Evolutionary conservation across 2,888 invertebrate species (phyloP), one percentile per base, ranked within the genome.

Genomic region (Yponomeuta sedellus): DNA sequence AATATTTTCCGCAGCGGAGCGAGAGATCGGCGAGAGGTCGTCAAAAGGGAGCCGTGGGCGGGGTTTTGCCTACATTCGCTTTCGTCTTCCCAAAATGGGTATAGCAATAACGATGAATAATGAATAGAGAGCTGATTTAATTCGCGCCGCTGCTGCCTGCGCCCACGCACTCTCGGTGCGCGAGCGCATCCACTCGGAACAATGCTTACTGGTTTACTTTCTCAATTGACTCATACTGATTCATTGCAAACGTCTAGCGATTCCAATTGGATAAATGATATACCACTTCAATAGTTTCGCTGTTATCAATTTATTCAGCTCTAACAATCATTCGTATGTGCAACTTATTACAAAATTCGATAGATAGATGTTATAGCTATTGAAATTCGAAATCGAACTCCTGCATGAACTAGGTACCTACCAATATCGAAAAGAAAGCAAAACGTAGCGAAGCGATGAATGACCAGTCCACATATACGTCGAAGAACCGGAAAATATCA

Each of bases 41-140:
- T 39, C 59, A 76, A 74, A 75, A 74, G 74, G 71, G 76, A 74
- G 12, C 52, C 64, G 67, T 67, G 67, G 74, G 73, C 75, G 77
- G 77, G 76, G 77, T 77, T 20, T 80, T 83, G 78, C 86, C 88
- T 86, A 88, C 88, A 85, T 85, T 84, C 83, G 82, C 85, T 89
- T 89, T 89, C 88, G 86, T 86, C 83, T 84, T 44, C 84, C 86
- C 76, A 80, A 89, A 85, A 87, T 81, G 88, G 88, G 74, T 78
- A 87, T 86, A 85, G 89, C 85, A 90, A 89, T 86, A 88, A 85
- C 83, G 83, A 90, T 89, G 91, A 89, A 88, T 90, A 91, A 91
- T 90, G 89, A 85, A 90, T 91, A 91, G 90, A 90, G 91, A 91
- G 91, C 86, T 86, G 88, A 78, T 88, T 86, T 87, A 88, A 85